Evolutionary conservation across 23 tunicate species (phyloP), one percentile per base, ranked within the genome.

Genomic region (Trididemnum clinides): DNA sequence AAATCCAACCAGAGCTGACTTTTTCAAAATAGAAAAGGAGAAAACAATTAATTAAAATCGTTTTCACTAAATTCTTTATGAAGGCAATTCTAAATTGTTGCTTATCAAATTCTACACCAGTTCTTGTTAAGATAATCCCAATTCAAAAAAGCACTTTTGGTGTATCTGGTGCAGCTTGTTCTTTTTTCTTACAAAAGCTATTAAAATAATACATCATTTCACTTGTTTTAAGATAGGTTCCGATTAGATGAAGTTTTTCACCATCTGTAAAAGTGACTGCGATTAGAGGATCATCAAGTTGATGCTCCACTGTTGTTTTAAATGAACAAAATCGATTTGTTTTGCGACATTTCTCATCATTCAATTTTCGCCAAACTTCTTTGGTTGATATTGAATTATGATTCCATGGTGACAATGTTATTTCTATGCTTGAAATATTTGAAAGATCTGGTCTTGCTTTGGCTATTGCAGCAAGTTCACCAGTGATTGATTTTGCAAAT

Each of bases 151-250:
- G 28, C 7, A 31, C 57, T 31, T 39, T 36, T 7, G 80, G 80
- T 39, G 29, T 10, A 12, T 74, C 80, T 7, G 4, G 28, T 35
- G 6, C 23, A 21, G 29, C 6, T 19, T 74, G 19, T 21, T 35
- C 80, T 31, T 74, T 74, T 38, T 74, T 23, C 5, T 35, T 39
- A 23, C 80, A 74, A 38, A 74, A 74, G 26, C 59, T 74, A 38
- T 74, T 74, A 20, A 74, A 19, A 23, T 74, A 44, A 74, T 74
- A 74, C 80, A 74, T 74, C 80, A 74, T 74, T 74, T 74, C 80
- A 36, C 5, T 39, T 21, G 33, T 18, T 38, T 37, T 74, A 3
- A 74, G 57, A 23, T 74, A 74, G 4, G 57, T 44, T 35, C 80
- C 80, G 4, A 38, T 39, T 18, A 74, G 57, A 5, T 29, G 5